Conservation (phyloP, 2,113 vertebrate genomes). For the Peucedramus taeniatus region DNA sequence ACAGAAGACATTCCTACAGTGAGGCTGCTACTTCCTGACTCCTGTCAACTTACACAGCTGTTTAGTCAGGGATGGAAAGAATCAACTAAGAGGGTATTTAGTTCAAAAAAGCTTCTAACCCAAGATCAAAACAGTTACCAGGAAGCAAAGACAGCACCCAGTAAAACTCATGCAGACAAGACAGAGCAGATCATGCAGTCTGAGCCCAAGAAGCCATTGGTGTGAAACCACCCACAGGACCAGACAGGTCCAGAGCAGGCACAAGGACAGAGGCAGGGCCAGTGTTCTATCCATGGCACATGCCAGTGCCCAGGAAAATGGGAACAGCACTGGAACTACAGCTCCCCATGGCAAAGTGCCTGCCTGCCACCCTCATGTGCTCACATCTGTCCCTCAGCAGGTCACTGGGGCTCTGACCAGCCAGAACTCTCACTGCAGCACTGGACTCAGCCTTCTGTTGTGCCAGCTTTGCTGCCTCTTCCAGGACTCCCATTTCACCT, state of each 20-base stretch:
- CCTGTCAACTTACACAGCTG: neutral
- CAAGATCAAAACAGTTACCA: neutral
- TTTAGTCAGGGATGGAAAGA: neutral
- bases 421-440: neutral
- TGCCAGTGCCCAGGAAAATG: accelerated
- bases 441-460: accelerated
- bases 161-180: neutral
- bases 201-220: neutral
- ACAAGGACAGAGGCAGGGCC: neutral
- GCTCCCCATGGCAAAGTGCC: accelerated
- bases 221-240: neutral
- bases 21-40: neutral
- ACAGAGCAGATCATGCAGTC: accelerated
- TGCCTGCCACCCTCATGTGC: neutral
- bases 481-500: neutral
- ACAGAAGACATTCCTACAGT: too few relatives aligned
- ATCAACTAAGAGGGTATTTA: neutral
- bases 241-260: neutral
- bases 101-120: neutral
- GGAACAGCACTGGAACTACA: neutral
- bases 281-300: accelerated
- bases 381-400: neutral
- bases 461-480: neutral
- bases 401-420: neutral
- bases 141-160: neutral